Evolutionary conservation across 2,797 vertebrate species (phyloP), one percentile per base, ranked within the genome.

Genomic region (Paramormyrops hopkinsi): DNA sequence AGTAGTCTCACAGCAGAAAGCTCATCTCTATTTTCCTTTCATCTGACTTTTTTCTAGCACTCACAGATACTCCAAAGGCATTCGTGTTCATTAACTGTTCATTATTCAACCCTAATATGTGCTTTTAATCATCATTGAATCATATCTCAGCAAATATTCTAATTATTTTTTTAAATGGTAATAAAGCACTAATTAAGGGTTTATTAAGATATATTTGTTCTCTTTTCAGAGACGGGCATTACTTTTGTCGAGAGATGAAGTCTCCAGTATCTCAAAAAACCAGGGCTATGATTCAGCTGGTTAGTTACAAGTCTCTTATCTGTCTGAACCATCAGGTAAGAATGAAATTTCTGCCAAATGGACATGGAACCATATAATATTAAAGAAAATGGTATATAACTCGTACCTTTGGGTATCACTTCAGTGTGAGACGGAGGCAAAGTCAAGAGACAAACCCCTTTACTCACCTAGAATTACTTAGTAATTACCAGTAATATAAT

Each of bases 201-300:
- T 46, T 82, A 82, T 82, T 82, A 82, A 82, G 76, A 82, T 82
- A 82, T 82, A 82, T 82, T 82, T 82, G 76, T 82, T 82, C 76
- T 82, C 41, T 46, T 41, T 82, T 82, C 76, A 46, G 37, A 82
- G 41, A 82, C 37, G 29, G 76, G 37, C 76, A n/a, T 44, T 82
- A 41, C 37, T 82, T 82, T 46, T 29, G 33, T 44, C 2, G 8
- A n/a, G 33, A 44, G 37, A 82, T 82, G 41, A 46, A 82, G 76
- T 82, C 37, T 4, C 41, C 17, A 82, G 76, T 82, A 82, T 82
- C 76, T 82, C 19, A 82, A 41, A 82, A 41, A 46, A 82, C 2
- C 7, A 44, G 37, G 73, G 73, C 19, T 82, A 82, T 46, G 76
- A n/a, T 82, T 46, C 41, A 82, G 76, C 19, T 79, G 17, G 37